Evolutionary conservation across 1,140 invertebrate species (phyloP).

Genomic region (Bombus consobrinus): DNA sequence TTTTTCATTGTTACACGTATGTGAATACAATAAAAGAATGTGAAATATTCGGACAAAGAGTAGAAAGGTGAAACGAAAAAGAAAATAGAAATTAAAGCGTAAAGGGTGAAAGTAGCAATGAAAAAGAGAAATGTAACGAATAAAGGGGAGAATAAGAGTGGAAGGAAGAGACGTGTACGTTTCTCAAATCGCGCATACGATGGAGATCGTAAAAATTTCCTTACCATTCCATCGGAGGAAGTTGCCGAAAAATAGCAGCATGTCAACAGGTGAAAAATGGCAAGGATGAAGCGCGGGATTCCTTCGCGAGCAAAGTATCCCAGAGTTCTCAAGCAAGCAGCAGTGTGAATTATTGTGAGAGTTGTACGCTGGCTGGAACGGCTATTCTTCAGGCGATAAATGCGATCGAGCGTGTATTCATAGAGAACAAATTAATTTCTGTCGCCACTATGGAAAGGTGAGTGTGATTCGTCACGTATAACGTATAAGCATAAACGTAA

Average conservation of each 20-base stretch:
- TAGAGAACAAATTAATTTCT: constrained; percentile 63
- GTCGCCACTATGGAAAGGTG: constrained; percentile 39
- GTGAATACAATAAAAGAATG: not conserved
- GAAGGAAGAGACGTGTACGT: not conserved
- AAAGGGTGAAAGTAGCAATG: not conserved
- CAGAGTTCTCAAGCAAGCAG: constrained; percentile 43
- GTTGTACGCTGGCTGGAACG: constrained; percentile 38
- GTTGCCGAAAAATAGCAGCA: constrained; percentile 29
- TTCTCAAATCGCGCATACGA: not conserved
- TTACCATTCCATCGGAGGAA: constrained; percentile 13
- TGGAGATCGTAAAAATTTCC: constrained; percentile 16
- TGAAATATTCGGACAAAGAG: not conserved
- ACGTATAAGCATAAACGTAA: too few species aligned
- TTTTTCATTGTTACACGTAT: not conserved
- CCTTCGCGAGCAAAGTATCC: constrained; percentile 38
- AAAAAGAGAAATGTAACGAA: too few species aligned
- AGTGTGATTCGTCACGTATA: not conserved
- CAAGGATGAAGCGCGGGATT: not conserved
- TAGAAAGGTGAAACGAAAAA: not conserved
- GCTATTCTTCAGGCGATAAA: constrained; percentile 53
- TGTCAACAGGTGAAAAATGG: constrained; percentile 42
- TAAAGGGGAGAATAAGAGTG: too few species aligned
- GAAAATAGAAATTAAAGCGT: too few species aligned
- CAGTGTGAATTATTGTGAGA: constrained; percentile 49
- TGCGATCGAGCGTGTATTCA: constrained; percentile 46